phyloP scores from a whole-genome alignment of 2,888 invertebrate species.

The Eudasyphora cyanicolor region DNA sequence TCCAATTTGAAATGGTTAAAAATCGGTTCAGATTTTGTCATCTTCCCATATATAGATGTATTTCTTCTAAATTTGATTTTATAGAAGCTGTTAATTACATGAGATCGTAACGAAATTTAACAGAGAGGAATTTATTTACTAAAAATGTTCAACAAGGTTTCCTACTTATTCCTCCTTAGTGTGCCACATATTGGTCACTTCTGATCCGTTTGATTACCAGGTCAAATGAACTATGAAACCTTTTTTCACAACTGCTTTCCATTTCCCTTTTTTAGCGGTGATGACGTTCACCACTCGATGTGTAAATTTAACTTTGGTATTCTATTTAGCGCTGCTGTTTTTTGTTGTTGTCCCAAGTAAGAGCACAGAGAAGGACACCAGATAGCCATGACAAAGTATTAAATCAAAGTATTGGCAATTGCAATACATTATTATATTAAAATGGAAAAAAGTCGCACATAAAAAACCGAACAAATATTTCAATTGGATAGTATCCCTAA shows the following conservation, averaged over 20 bases:
- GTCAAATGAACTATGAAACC: not conserved
- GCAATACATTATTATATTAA: slow-evolving; percentile 31
- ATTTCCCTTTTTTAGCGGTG: not conserved
- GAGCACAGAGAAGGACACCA: not conserved
- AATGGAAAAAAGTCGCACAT: not conserved
- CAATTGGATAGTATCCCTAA: not conserved
- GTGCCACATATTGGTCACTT: not conserved
- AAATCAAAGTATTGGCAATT: slow-evolving; percentile 47
- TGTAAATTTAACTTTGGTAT: slow-evolving; percentile 20
- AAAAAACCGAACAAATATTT: slow-evolving; percentile 10
- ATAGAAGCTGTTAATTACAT: too few species aligned
- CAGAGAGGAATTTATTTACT: too few species aligned
- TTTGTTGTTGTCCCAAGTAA: slow-evolving; percentile 9
- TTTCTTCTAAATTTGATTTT: too few species aligned
- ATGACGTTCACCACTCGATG: not conserved
- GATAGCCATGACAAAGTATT: not conserved
- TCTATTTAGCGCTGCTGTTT: slow-evolving; percentile 23
- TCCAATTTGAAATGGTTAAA: too few species aligned
- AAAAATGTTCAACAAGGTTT: too few species aligned
- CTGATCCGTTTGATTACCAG: not conserved
- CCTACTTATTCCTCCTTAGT: too few species aligned
- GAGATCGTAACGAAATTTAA: too few species aligned
- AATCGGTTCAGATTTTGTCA: too few species aligned
- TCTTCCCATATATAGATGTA: too few species aligned
- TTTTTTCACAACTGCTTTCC: not conserved